Percentiles rank a stretch among this genome's conserved stretches.
phyloP scores from a whole-genome alignment of 23 tunicate genomes.

The Aplidium turbinatum region DNA sequence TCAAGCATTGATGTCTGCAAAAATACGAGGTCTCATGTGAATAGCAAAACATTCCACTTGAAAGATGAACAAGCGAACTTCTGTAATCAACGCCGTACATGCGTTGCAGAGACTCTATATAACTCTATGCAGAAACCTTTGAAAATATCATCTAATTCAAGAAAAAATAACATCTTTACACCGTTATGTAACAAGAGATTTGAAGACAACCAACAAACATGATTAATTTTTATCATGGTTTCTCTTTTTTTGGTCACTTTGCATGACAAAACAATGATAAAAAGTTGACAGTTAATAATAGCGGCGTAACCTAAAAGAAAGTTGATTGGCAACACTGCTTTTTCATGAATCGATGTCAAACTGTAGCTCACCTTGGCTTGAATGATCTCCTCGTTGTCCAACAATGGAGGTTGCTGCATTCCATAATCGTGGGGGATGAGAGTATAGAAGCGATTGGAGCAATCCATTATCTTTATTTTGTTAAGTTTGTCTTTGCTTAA shows the following conservation, averaged over 20 bases:
- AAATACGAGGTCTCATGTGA: background rate
- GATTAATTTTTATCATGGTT: no score
- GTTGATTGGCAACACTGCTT: no score
- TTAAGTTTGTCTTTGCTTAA: constrained; percentile 33
- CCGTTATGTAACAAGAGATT: no score
- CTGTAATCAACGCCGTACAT: background rate
- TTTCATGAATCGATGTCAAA: background rate
- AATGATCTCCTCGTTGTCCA: constrained; percentile 71
- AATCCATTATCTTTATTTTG: constrained; percentile 62
- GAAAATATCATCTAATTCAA: no score
- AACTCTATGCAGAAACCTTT: no score
- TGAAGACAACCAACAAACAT: no score
- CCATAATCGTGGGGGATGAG: constrained; percentile 93
- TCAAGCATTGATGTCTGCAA: constrained; percentile 81
- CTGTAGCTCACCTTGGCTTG: constrained; percentile 57
- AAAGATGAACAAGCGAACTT: background rate
- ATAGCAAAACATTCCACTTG: background rate
- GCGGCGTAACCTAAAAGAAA: no score
- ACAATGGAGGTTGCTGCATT: constrained; percentile 77
- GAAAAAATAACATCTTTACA: no score
- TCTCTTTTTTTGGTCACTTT: no score
- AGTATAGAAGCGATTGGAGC: constrained; percentile 86
- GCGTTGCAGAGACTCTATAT: background rate
- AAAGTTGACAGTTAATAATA: no score
- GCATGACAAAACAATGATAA: no score